Percentiles rank a stretch among this genome's conserved stretches.
These are phyloP conservation scores for Drosophila merina DNA, from an alignment of 2,888 invertebrate species.

Conservation along the genomic window DNA sequence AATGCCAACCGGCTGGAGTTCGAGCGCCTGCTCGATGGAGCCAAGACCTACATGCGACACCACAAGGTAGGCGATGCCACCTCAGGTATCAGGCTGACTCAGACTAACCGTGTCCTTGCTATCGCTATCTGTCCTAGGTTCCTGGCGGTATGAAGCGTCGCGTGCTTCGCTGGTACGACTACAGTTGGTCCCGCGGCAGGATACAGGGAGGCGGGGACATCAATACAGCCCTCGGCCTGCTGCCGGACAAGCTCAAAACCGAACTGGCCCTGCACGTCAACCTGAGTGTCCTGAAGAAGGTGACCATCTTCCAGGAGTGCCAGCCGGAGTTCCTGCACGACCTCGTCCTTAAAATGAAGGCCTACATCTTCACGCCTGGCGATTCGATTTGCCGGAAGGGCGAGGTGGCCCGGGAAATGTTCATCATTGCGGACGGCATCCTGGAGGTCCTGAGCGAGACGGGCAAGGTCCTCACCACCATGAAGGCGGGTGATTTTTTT, in stretches of 20 bases:
- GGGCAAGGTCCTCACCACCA: conserved; percentile 95
- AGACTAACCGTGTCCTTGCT: neutral
- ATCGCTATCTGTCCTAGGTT: conserved; percentile 56
- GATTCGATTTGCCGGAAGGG: conserved; percentile 98
- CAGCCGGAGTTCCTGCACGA: conserved; percentile 99
- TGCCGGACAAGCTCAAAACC: conserved; percentile 98
- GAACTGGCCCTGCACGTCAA: conserved; percentile 98
- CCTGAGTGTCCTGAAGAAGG: conserved; percentile 97
- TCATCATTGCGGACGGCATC: conserved; percentile 98
- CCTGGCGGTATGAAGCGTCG: conserved; percentile 98
- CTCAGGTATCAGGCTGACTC: neutral
- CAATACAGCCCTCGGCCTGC: conserved; percentile 95
- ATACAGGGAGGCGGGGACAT: conserved; percentile 98
- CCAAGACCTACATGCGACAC: conserved; percentile 98
- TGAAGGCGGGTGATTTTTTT: conserved; percentile 99
- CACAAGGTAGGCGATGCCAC: conserved; percentile 88
- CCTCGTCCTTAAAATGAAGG: conserved; percentile 98
- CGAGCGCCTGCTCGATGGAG: conserved; percentile 96
- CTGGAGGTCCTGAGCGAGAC: conserved; percentile 97
- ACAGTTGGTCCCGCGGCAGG: conserved; percentile 97
- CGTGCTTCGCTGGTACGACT: conserved; percentile 98
- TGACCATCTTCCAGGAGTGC: conserved; percentile 98
- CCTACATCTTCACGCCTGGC: conserved; percentile 98
- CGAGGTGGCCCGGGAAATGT: conserved; percentile 98
- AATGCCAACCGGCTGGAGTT: conserved; percentile 98